Percentiles rank a stretch among this genome's conserved stretches.
Evolutionary conservation across 2,113 vertebrate genomes (phyloP).

Genomic region (Mus pahari): DNA sequence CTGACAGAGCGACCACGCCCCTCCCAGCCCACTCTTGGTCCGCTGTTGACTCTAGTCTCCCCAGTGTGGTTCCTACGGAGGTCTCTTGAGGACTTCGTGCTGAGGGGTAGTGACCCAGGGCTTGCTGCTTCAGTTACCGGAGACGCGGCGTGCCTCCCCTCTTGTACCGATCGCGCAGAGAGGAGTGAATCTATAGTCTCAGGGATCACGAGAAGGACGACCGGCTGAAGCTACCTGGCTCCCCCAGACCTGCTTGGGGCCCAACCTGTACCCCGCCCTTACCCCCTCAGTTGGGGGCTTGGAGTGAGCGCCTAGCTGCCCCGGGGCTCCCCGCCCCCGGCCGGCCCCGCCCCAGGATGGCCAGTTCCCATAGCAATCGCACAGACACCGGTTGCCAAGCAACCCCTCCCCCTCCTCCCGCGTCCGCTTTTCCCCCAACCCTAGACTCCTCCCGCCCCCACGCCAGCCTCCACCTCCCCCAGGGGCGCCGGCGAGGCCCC

Average conservation of each 20-base stretch:
- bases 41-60: background rate
- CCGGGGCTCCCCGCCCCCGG: constrained; percentile 71
- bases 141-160: background rate
- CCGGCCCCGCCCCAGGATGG: constrained; percentile 81
- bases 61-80: background rate
- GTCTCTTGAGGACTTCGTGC: background rate
- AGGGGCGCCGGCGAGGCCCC: constrained; percentile 67
- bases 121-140: background rate
- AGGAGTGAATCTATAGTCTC: background rate
- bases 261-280: background rate
- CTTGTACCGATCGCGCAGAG: background rate
- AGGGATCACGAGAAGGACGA: background rate
- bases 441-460: constrained; percentile 73
- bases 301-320: background rate
- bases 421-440: constrained; percentile 55
- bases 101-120: background rate
- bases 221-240: background rate
- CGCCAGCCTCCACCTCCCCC: constrained; percentile 66
- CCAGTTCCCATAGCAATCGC: constrained; percentile 84
- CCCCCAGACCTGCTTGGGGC: background rate
- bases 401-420: constrained; percentile 84
- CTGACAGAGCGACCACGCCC: constrained; percentile 66
- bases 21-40: background rate
- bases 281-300: background rate
- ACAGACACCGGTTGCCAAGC: constrained; percentile 90